Base-by-base conservation (phyloP, 2,888 invertebrate genomes). In the Coleophora flavipennella region DNA sequence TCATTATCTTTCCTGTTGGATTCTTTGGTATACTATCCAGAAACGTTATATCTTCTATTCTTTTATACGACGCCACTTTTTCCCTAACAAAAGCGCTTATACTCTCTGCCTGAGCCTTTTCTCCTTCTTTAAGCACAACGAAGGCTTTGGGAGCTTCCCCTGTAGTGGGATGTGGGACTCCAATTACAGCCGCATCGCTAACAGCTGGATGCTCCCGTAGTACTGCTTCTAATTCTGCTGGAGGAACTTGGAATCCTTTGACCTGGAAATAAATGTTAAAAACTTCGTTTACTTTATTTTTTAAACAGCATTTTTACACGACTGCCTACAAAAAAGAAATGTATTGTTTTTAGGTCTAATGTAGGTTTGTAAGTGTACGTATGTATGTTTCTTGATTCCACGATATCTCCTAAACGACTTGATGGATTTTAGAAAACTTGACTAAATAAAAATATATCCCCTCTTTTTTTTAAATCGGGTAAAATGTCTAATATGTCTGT, bases 141-240 rank as follows among this genome's bases (percentile, higher is more conserved):
- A 91, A 92, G 0, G 94, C 95, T 59, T 89, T 88, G 0, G 95
- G 95, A 1, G 89, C 83, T 75, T 96, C 95, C 1, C 95, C 95
- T 46, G 83, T 86, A 4, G 76, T 65, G 1, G 86, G 77, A 60
- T 95, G 89, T 0, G 91, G 89, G 2, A 93, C 74, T 1, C 95
- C 96, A 40, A 96, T 81, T 0, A 97, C 96, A 0, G 93, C 96
- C 0, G 92, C 94, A 53, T 97, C 97, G 9, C 72, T 66, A 0
- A 97, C 86, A 14, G 88, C 87, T 0, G 93, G 92, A 72, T 94
- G 92, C 4, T 87, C 86, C 13, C 92, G 84, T 3, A 95, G 67
- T 4, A 93, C 53, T 27, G 88, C 91, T 75, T 97, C 96, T 27
- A 97, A 68, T 67, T 96, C 96, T 1, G 96, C 95, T 20, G 96